phyloP scores from a whole-genome alignment of 2,888 invertebrate species.

The Caenorhabditis sp. region DNA sequence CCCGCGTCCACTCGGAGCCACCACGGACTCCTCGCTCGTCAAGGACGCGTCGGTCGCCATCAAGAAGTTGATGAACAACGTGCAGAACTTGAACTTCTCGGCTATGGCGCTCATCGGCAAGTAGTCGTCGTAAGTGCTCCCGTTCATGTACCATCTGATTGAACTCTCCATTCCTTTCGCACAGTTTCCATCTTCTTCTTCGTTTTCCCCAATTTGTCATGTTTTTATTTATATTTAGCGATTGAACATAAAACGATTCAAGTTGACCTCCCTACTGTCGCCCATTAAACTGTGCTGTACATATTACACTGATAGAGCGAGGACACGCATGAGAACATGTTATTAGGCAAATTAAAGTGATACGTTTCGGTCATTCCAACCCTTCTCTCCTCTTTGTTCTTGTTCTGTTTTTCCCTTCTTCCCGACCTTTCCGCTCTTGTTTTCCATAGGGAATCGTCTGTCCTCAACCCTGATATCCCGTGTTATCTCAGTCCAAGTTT shows the following conservation, averaged over 20 bases:
- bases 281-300: conserved; percentile 47
- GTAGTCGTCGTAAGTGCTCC: conserved; percentile 25
- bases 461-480: conserved; percentile 21
- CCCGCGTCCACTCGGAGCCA: conserved; percentile 72
- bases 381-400: conserved; percentile 6
- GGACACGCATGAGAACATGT: conserved; percentile 38
- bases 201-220: neutral
- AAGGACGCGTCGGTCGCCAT: conserved; percentile 71
- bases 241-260: conserved; percentile 27
- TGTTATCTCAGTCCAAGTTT: conserved; percentile 41
- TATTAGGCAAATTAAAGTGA: conserved; percentile 50
- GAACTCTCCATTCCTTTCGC: too few relatives aligned
- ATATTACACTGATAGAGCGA: conserved; percentile 32
- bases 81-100: conserved; percentile 70
- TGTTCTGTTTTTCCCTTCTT: conserved; percentile 1
- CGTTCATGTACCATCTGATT: too few relatives aligned
- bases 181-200: conserved; percentile 11
- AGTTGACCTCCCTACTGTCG: conserved; percentile 14
- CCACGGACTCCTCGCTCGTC: conserved; percentile 67
- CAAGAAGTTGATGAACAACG: conserved; percentile 69
- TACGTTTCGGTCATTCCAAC: conserved; percentile 34
- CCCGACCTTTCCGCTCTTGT: too few relatives aligned
- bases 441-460: too few relatives aligned
- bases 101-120: conserved; percentile 74
- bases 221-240: conserved; percentile 30